Base-by-base conservation (phyloP, 2,888 invertebrate species). In the Caenorhabditis virilis region DNA sequence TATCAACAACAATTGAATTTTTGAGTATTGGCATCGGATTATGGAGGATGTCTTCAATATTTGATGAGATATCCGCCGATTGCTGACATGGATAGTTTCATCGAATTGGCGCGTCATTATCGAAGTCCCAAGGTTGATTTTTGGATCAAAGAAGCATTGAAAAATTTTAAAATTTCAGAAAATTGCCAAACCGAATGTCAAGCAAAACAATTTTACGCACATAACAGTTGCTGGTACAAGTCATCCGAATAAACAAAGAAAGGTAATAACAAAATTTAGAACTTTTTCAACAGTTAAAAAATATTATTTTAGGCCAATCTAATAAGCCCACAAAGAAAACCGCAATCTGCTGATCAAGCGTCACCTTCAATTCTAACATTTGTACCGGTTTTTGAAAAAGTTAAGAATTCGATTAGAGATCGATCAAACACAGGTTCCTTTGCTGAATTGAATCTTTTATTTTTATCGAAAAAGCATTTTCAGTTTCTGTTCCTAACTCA, bases 21-120 rank as follows among this genome's bases (percentile, higher is more conserved):
- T 65, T 33, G 41, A 72, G 70, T 74, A 18, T 43, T 72, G 4
- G 18, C 52, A 13, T 61, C 68, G 6, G 74, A 90, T 81, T 89
- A 89, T 79, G 88, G 88, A 0, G 86, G 87, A 2, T 89, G 89
- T 76, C 85, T 90, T 53, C 88, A 87, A 26, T 86, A 87, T 73
- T 84, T 90, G 52, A 90, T 90, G 90, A 85, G 88, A 49, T 90
- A 89, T 84, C 89, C 89, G 1, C 86, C 86, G 9, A 87, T 88
- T 48, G 86, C 87, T 22, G 89, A 90, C 79, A 87, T 89, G 1
- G 86, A 87, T 57, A 85, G 87, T 75, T 88, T 90, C 75, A 86
- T 90, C 42, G 86, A 88, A 43, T 87, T 88, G 78, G 89, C 89
- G 0, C 83, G 89, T 16, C 85, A 86, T 76, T 82, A 86, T 27